A percentile compares a stretch with the other conserved stretches of the same genome.
phyloP scores from a whole-genome alignment of 2,113 vertebrate genomes.

The Mirza zaza region DNA sequence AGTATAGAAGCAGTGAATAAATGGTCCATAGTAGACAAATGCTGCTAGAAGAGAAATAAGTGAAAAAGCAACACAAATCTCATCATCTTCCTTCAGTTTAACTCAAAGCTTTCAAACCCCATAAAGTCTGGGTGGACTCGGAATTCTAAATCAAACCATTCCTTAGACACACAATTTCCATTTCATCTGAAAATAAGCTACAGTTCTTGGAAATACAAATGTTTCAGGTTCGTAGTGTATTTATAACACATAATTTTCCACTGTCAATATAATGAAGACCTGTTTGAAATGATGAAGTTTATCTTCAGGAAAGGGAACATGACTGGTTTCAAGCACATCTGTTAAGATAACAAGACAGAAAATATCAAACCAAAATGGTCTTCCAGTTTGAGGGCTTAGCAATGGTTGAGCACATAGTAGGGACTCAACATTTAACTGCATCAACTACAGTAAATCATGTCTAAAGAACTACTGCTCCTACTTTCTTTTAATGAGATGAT shows the following conservation, averaged over 20 bases:
- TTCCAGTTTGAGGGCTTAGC: neutral
- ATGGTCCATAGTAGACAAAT: neutral
- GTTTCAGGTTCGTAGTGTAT: neutral
- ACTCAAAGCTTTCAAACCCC: neutral
- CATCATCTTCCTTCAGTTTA: neutral
- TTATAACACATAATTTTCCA: neutral
- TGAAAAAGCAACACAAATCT: neutral
- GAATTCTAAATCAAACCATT: conserved; percentile 36
- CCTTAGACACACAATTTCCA: neutral
- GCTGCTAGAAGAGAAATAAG: neutral
- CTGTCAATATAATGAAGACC: neutral
- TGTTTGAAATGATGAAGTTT: neutral
- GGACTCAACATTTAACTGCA: neutral
- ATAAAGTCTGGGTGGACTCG: neutral
- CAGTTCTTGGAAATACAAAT: neutral
- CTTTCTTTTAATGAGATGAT: neutral
- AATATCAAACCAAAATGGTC: neutral
- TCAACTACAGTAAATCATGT: neutral
- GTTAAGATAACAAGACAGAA: neutral
- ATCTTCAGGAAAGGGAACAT: neutral
- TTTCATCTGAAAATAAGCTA: neutral
- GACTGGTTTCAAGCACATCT: neutral
- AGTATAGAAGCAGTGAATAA: neutral
- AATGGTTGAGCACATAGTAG: neutral
- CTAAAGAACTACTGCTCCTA: neutral